Base-by-base conservation (phyloP, 2,113 vertebrate genomes). In the Phylloscopus trochilus region DNA sequence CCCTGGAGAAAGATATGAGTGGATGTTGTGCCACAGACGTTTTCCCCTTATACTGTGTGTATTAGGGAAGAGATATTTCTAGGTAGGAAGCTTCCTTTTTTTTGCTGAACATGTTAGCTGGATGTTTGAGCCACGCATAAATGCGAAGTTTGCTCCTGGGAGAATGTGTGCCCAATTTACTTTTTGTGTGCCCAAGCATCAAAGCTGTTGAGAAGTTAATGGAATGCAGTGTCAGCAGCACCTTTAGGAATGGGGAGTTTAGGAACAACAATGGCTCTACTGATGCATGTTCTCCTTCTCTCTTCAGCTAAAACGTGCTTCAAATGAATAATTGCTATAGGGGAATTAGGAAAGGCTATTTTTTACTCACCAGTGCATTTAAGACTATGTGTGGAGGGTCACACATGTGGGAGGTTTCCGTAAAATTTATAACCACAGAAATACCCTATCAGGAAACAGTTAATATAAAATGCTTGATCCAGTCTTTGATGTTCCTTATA, bases 191-290 rank as follows among this genome's bases (percentile, higher is more conserved):
- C 67, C 39, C 72, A 51, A 55, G 68, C 4, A 2, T 77, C 90
- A 51, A 35, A 83, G 46, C 70, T 92, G 22, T 62, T 37, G 70
- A 53, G 80, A 41, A 60, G 70, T 75, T 83, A 53, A 90, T 74
- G 85, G 86, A 80, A 95, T 85, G 85, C 58, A 30, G 63, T 33
- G 44, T 82, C 85, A 80, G 79, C 90, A 90, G 66, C 75, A 76
- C 63, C 67, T 86, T 85, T 69, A 92, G 83, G 46, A 90, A 51
- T 4, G 33, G 59, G 31, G 77, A 62, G 67, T 86, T 88, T 53
- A 55, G 63, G 58, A 93, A n/a, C 53, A 86, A 9, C 35, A 60
- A 19, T n/a, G 37, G 37, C 26, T 77, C 51, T 33, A 10, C 72
- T 66, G 63, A 46, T 92, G 63, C 46, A 13, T 39, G 16, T 73